Evolutionary conservation across 30 jellyfish, hydroid and myxozoan genomes (phyloP).

Genomic region (Aurelia aurita): DNA sequence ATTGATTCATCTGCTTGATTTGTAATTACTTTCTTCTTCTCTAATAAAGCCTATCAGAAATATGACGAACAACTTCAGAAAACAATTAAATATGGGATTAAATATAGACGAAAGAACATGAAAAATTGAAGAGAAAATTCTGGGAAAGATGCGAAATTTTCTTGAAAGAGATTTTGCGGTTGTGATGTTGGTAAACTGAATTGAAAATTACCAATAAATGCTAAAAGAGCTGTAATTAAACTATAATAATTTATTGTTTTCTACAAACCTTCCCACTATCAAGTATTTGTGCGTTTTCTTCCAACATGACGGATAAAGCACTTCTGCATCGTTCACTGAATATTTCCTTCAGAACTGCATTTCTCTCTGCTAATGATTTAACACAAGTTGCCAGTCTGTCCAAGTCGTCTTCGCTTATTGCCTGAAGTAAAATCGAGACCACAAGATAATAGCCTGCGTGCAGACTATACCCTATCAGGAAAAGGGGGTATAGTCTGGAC

Average conservation of each 20-base stretch:
- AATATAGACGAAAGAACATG: too few relatives aligned
- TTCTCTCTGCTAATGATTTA: constrained; percentile 86
- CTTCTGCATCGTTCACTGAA: constrained; percentile 86
- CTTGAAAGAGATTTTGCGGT: too few relatives aligned
- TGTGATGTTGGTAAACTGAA: too few relatives aligned
- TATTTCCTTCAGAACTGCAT: constrained; percentile 55
- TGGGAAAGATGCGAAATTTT: too few relatives aligned
- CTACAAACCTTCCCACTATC: constrained; percentile 60
- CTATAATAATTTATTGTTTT: too few relatives aligned
- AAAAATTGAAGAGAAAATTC: too few relatives aligned
- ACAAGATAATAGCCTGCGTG: neutral
- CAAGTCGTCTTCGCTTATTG: constrained; percentile 91
- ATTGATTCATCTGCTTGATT: constrained; percentile 94
- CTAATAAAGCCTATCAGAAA: constrained; percentile 65
- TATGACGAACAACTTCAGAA: too few relatives aligned
- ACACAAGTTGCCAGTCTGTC: constrained; percentile 94
- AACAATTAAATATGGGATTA: too few relatives aligned
- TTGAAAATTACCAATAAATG: too few relatives aligned
- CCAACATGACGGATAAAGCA: constrained; percentile 90
- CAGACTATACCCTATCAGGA: too few relatives aligned
- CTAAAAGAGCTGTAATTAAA: too few relatives aligned
- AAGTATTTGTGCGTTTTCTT: constrained; percentile 78
- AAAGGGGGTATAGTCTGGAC: too few relatives aligned
- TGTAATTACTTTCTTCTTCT: constrained; percentile 43
- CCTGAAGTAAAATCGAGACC: constrained; percentile 7